phyloP scores from a whole-genome alignment of 2,113 vertebrate species.

The Natator depressus region DNA sequence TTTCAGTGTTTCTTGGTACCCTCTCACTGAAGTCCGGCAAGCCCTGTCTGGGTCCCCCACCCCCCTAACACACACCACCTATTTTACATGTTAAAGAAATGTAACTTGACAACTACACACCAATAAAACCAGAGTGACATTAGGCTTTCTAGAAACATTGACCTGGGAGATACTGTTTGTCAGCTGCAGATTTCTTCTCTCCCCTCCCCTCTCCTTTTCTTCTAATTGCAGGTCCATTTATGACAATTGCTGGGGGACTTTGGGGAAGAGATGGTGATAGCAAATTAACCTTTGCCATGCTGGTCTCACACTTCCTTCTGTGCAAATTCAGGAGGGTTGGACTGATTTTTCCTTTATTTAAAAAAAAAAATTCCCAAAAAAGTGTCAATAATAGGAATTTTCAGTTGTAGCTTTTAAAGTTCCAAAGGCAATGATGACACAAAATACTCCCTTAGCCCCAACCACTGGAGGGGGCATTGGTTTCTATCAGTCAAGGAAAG shows the following conservation, averaged over 20 bases:
- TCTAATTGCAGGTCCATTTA: fast-evolving
- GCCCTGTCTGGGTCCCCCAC: background rate
- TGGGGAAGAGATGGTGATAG: background rate
- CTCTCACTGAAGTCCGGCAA: background rate
- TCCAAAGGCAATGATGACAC: slow-evolving; percentile 48
- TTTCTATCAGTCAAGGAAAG: slow-evolving; percentile 41
- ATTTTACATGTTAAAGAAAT: background rate
- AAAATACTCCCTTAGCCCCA: slow-evolving; percentile 9
- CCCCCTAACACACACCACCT: background rate
- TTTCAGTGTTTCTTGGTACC: background rate
- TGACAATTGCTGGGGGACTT: background rate
- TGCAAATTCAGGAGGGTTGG: slow-evolving; percentile 65
- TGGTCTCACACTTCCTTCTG: slow-evolving; percentile 66
- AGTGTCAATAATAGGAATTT: slow-evolving; percentile 33
- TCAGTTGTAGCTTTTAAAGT: slow-evolving; percentile 35
- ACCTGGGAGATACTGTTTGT: background rate
- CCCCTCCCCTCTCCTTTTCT: fast-evolving
- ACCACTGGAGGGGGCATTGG: slow-evolving; percentile 10
- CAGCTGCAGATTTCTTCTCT: fast-evolving
- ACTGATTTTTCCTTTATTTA: background rate
- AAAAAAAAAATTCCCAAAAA: slow-evolving; percentile 24
- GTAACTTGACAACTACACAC: background rate
- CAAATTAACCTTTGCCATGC: slow-evolving; percentile 42
- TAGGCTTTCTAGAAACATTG: background rate
- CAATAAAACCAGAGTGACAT: fast-evolving